Conservation (phyloP, 2,888 invertebrate genomes). For the Latrodectus hesperus region DNA sequence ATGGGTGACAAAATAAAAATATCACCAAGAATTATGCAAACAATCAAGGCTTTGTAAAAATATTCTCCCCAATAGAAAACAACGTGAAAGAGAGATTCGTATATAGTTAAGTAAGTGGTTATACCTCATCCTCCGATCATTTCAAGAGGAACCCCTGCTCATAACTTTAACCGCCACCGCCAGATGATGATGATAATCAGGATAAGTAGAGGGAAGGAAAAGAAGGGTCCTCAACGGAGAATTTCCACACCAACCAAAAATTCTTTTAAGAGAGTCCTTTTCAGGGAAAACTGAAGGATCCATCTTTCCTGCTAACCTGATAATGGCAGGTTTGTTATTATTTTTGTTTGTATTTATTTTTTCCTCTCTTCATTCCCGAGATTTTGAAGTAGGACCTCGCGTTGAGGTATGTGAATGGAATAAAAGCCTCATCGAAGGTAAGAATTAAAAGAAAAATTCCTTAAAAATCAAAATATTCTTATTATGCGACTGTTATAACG, state of each 20-base stretch:
- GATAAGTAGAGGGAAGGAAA: conserved; percentile 13
- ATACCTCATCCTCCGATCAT: neutral
- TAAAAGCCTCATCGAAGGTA: too few species aligned
- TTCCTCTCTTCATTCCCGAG: neutral
- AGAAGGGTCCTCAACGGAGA: conserved; percentile 19
- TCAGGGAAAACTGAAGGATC: conserved; percentile 17
- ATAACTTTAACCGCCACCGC: conserved; percentile 54
- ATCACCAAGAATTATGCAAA: conserved; percentile 21
- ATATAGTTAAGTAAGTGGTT: conserved; percentile 5
- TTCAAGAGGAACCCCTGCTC: conserved; percentile 36
- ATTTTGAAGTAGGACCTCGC: too few species aligned
- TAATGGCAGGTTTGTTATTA: conserved; percentile 22
- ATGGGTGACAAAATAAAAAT: too few species aligned
- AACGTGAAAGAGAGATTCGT: neutral
- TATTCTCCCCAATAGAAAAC: neutral
- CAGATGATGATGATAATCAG: conserved; percentile 65
- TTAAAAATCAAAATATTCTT: too few species aligned
- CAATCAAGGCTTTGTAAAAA: conserved; percentile 29
- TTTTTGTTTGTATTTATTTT: conserved; percentile 2
- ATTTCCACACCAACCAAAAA: conserved; percentile 32
- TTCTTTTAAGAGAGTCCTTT: conserved; percentile 21
- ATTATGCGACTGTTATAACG: too few species aligned
- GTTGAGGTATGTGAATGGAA: too few species aligned
- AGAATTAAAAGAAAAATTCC: too few species aligned
- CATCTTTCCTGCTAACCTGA: conserved; percentile 28